Evolutionary conservation across 2,888 invertebrate genomes (phyloP), one percentile per base, ranked within the genome.

Genomic region (Cantharis lateralis): DNA sequence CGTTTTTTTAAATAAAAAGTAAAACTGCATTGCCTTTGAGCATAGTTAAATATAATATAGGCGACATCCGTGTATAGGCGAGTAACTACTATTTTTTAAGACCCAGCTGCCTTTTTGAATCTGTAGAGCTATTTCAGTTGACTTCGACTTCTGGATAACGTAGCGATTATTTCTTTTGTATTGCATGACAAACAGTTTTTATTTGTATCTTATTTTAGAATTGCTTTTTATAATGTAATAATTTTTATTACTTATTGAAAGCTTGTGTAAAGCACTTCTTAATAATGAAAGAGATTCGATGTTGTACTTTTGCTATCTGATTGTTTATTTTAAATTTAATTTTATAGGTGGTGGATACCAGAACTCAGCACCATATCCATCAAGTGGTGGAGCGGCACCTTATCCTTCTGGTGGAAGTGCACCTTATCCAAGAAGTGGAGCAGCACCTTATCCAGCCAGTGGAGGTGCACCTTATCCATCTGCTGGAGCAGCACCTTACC

Each of bases 381-480:
- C 64, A 66, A 16, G 15, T 66, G 64, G 15, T 66, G 64, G 64
- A 24, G 9, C 24, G 64, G 10, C 64, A 66, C 64, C 64, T n/a
- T 66, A 66, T 68, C 15, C 26, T 74, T 68, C 62, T 16, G 69
- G 68, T 20, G 77, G 68, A 28, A 62, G 70, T 48, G 61, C 66
- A 13, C 72, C 76, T 15, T 76, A 73, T 73, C 64, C 64, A 20
- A 24, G 20, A 66, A 16, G 15, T 66, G 64, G 64, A 24, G n/a
- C 24, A 20, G 10, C 64, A 66, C 64, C 64, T n/a, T 66, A 66
- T 68, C 15, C 26, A 77, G 63, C 62, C n/a, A 71, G 62, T 15
- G 77, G 68, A 28, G 66, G 68, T 24, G 61, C 66, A 13, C 72
- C 76, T 13, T 76, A 76, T 73, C 69, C 76, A 61, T 4, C 71